Base-by-base conservation (phyloP, 2,797 vertebrate genomes). In the Eospalax fontanierii region DNA sequence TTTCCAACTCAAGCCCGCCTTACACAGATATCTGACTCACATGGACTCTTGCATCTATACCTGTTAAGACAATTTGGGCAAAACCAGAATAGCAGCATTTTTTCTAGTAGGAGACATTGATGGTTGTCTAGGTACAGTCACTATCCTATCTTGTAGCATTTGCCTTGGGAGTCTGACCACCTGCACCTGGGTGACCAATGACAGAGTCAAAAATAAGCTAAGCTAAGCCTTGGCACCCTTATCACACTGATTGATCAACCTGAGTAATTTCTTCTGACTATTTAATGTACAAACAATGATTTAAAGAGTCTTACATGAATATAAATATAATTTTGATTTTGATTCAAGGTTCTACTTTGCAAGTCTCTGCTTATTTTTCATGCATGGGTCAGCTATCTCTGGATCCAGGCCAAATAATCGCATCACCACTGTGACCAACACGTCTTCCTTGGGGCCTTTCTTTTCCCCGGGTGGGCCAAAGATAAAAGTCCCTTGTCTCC, bases 311-410 rank as follows among this genome's bases (percentile, higher is more conserved):
- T 68, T 43, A 28, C 1, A 14, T 87, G 33, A 89, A 84, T 38
- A 38, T 50, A 43, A 50, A 81, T 59, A 63, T 1, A 0, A 8
- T 35, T 79, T 71, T 30, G 21, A 80, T 54, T 92, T 85, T 74
- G 43, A 71, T 82, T 90, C 5, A n/a, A 40, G 83, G 35, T 81
- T 26, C 21, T 79, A 68, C 65, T 84, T 83, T 2, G 15, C 7
- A 63, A 21, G 14, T 82, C 82, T 96, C 89, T 79, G 18, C 33
- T n/a, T 73, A 7, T 57, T 46, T 40, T 82, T 28, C 78, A 66
- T 24, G 26, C 22, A 7, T 26, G 3, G 3, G 19, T 21, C 38
- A 15, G 8, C 40, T 28, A 28, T 24, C n/a, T 68, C 50, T 35
- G 70, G 50, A 46, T 30, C 11, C 1, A 24, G 5, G 14, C 59